Evolutionary conservation across 1,140 invertebrate species (phyloP).

Genomic region (Scaptomyza pallida): DNA sequence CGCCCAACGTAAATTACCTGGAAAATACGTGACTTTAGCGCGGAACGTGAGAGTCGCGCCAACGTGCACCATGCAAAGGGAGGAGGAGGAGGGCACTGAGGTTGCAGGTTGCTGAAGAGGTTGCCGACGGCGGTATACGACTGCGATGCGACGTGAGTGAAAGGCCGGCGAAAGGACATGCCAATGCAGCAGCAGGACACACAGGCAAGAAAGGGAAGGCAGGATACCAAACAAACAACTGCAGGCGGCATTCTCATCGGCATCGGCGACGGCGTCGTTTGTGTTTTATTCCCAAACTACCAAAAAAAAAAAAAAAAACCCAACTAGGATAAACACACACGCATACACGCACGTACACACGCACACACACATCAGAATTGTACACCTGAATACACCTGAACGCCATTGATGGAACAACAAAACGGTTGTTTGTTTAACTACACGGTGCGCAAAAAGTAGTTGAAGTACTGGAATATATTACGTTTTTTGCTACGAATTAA

Average conservation of each 20-base stretch:
- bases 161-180: conserved; percentile 44
- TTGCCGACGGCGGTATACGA: conserved; percentile 20
- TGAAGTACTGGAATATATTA: too few species aligned
- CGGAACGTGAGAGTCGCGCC: conserved; percentile 58
- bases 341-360: conserved; percentile 11
- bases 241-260: conserved; percentile 39
- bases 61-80: background rate
- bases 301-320: conserved; percentile 7
- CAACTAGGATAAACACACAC: conserved; percentile 13
- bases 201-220: background rate
- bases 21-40: conserved; percentile 80
- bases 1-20: conserved; percentile 80
- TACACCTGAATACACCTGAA: conserved; percentile 24
- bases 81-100: too few species aligned
- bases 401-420: conserved; percentile 1
- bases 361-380: conserved; percentile 7
- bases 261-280: conserved; percentile 15
- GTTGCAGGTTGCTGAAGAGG: conserved; percentile 11
- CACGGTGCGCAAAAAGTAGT: background rate
- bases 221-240: conserved; percentile 50
- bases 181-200: conserved; percentile 16
- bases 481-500: too few species aligned
- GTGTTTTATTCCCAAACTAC: conserved; percentile 8
- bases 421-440: conserved; percentile 16
- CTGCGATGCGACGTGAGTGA: conserved; percentile 33